A percentile compares a stretch with the other conserved stretches of the same genome.
Evolutionary conservation across 2,797 vertebrate species (phyloP).

Genomic region (Halcyon chelicuti): DNA sequence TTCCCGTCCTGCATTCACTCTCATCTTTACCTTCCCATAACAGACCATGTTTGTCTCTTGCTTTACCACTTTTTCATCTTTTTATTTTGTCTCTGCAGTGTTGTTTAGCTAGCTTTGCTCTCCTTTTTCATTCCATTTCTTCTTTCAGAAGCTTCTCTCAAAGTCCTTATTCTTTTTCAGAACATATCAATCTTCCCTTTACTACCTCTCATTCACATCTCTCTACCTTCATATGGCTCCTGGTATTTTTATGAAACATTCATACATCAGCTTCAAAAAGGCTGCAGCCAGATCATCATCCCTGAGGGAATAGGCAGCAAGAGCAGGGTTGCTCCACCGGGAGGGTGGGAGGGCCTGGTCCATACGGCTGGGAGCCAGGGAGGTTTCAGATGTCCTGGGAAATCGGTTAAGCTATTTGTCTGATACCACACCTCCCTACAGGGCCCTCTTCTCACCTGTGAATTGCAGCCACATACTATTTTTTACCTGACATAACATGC

Average conservation of each 20-base stretch:
- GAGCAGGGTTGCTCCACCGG: not conserved
- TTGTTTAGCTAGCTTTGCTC: not conserved
- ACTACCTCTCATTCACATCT: not conserved
- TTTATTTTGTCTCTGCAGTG: not conserved
- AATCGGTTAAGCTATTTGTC: not conserved
- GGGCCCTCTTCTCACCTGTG: rapidly evolving
- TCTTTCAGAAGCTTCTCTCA: not conserved
- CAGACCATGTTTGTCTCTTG: not conserved
- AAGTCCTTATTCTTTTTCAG: not conserved
- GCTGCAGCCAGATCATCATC: not conserved
- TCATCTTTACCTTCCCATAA: not conserved
- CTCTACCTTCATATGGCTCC: not conserved
- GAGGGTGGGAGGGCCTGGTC: not conserved
- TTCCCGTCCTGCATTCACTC: not conserved
- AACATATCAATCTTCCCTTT: not conserved
- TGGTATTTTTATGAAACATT: not conserved
- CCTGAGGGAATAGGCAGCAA: not conserved
- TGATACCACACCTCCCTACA: not conserved
- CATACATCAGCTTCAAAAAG: not conserved
- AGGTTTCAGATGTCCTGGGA: not conserved
- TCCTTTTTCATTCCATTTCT: not conserved
- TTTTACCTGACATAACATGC: not conserved
- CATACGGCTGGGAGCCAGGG: not conserved
- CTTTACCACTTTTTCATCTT: not conserved
- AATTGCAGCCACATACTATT: rapidly evolving